These are phyloP conservation scores for Solenodon paradoxus DNA, from an alignment of 2,113 vertebrate species.

Conservation along the genomic window DNA sequence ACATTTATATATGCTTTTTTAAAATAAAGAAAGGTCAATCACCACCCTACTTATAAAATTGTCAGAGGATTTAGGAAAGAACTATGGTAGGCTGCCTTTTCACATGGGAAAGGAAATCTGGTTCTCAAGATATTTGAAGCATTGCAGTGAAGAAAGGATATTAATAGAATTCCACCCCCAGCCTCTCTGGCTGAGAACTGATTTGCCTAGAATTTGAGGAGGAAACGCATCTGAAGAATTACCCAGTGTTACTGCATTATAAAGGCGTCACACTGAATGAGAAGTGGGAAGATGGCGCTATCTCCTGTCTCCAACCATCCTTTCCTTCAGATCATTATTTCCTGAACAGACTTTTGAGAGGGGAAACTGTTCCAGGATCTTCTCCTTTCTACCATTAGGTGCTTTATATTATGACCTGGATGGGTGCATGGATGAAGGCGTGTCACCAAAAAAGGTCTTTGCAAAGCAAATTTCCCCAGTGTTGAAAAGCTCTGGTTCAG, in stretches of 20 bases:
- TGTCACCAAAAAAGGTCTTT: not conserved
- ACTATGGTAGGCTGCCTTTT: not conserved
- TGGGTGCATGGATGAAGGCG: not conserved
- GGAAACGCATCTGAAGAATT: not conserved
- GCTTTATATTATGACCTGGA: not conserved
- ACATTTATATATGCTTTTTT: conserved; percentile 4
- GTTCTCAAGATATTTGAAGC: conserved; percentile 43
- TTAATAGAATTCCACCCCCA: conserved; percentile 32
- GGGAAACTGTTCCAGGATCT: not conserved
- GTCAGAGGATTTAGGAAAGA: conserved; percentile 45
- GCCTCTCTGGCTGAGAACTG: not conserved
- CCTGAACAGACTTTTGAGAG: not conserved
- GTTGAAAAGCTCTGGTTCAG: not conserved
- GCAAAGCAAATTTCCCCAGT: not conserved
- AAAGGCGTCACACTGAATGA: not conserved
- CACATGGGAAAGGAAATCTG: conserved; percentile 20
- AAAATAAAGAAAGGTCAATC: conserved; percentile 61
- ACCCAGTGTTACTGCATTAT: no score
- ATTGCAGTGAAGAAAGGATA: conserved; percentile 31
- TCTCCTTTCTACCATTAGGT: not conserved
- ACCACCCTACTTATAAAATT: conserved; percentile 44
- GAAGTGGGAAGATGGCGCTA: not conserved
- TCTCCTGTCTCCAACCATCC: not conserved
- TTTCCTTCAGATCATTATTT: not conserved
- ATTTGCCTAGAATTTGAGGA: not conserved